Percentiles rank a stretch among this genome's conserved stretches.
phyloP scores from a whole-genome alignment of 1,140 invertebrate species.

The Atta cephalotes region DNA sequence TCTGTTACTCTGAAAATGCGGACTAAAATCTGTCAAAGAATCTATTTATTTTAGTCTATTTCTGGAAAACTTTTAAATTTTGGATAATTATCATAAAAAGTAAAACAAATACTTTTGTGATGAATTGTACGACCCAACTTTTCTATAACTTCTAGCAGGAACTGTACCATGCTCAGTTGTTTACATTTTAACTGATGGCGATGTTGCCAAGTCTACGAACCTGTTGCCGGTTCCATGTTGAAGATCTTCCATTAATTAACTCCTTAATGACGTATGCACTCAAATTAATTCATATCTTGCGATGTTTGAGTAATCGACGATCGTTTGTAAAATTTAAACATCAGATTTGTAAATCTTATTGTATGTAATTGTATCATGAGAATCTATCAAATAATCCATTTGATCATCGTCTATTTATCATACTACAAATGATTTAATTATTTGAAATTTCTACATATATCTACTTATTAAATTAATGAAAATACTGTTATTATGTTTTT shows the following conservation, averaged over 20 bases:
- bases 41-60: background rate
- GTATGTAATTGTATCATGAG: background rate
- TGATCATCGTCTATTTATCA: background rate
- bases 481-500: background rate
- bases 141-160: constrained; percentile 69
- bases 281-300: constrained; percentile 70
- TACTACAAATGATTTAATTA: background rate
- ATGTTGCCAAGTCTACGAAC: constrained; percentile 84
- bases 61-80: background rate
- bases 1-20: background rate
- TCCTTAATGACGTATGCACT: constrained; percentile 72
- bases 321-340: constrained; percentile 39
- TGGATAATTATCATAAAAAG: background rate
- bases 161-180: constrained; percentile 84
- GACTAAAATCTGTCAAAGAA: background rate
- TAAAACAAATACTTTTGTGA: constrained; percentile 23
- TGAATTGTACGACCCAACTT: constrained; percentile 54
- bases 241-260: constrained; percentile 82
- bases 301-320: constrained; percentile 49
- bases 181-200: constrained; percentile 84
- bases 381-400: background rate
- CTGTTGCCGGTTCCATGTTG: constrained; percentile 78
- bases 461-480: constrained; percentile 14
- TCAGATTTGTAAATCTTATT: constrained; percentile 48
- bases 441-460: background rate